These are phyloP conservation scores for Aphelenchoides fujianensis DNA, from an alignment of 1,140 invertebrate species.

Conservation along the genomic window DNA sequence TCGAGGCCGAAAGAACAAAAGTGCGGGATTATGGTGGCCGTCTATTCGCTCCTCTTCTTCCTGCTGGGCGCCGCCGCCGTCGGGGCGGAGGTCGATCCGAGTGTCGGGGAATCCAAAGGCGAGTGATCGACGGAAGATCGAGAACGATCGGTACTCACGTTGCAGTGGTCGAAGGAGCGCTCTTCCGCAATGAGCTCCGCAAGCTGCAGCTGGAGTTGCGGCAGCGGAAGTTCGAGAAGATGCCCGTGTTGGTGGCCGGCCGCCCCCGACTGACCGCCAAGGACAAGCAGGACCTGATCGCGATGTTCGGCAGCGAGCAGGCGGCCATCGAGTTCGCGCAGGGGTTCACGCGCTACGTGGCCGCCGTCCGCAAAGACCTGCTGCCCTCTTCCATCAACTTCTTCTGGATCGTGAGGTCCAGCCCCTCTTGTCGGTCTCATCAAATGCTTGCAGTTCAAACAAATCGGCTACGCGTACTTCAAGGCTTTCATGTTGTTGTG, in stretches of 20 bases:
- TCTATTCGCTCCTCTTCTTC: background rate
- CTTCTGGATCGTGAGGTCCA: background rate
- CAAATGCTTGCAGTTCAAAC: background rate
- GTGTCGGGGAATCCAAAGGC: background rate
- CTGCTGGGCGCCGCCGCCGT: background rate
- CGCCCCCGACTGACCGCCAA: too few species aligned
- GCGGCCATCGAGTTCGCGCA: background rate
- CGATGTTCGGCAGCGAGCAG: background rate
- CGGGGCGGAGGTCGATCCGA: background rate
- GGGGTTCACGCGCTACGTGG: background rate
- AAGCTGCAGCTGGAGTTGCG: background rate
- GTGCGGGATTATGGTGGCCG: background rate
- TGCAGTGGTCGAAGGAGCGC: background rate
- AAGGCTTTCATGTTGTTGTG: background rate
- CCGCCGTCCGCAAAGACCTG: background rate
- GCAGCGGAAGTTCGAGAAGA: background rate
- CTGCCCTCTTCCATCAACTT: background rate
- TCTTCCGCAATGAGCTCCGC: background rate
- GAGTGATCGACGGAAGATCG: background rate
- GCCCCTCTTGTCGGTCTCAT: background rate
- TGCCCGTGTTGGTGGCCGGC: background rate
- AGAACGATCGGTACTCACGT: background rate
- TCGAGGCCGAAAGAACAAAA: too few species aligned
- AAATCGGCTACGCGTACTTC: slow-evolving; percentile 3
- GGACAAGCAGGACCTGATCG: background rate